Percentiles rank a stretch among this genome's conserved stretches.
Conservation (phyloP, 2,113 vertebrate genomes). For the Catagonus wagneri region DNA sequence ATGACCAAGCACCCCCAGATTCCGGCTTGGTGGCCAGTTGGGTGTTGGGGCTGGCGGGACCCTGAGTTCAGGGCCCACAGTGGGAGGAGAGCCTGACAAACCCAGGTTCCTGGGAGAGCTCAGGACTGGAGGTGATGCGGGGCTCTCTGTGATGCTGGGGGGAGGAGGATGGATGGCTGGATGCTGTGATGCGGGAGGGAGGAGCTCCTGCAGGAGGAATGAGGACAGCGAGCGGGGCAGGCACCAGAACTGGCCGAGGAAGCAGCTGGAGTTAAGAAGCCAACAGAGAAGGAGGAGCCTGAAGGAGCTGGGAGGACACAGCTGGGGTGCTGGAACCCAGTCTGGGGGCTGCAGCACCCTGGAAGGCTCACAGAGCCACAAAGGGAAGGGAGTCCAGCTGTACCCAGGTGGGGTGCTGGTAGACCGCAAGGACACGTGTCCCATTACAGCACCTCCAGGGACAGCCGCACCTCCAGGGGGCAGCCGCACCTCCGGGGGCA, state of each 20-base stretch:
- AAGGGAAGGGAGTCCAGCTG: background rate
- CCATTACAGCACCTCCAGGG: background rate
- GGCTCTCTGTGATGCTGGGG: no score
- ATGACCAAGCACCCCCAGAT: background rate
- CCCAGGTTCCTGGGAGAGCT: background rate
- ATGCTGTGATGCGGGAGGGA: background rate
- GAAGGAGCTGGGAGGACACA: background rate
- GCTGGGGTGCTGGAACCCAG: background rate
- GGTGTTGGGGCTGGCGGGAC: background rate
- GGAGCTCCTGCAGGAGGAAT: background rate
- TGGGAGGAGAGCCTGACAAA: background rate
- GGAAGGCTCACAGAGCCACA: background rate
- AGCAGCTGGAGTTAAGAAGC: background rate
- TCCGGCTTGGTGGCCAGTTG: background rate
- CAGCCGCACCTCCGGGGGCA: background rate
- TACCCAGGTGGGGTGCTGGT: background rate
- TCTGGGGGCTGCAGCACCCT: rapidly evolving
- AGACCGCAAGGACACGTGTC: rapidly evolving
- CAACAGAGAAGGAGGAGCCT: background rate
- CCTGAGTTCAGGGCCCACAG: background rate
- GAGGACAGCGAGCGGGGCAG: background rate
- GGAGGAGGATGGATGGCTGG: background rate
- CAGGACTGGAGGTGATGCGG: background rate
- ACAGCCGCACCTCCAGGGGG: background rate
- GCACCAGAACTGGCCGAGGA: background rate